Evolutionary conservation across 2,888 invertebrate genomes (phyloP).

Genomic region (Tenthredo notha): DNA sequence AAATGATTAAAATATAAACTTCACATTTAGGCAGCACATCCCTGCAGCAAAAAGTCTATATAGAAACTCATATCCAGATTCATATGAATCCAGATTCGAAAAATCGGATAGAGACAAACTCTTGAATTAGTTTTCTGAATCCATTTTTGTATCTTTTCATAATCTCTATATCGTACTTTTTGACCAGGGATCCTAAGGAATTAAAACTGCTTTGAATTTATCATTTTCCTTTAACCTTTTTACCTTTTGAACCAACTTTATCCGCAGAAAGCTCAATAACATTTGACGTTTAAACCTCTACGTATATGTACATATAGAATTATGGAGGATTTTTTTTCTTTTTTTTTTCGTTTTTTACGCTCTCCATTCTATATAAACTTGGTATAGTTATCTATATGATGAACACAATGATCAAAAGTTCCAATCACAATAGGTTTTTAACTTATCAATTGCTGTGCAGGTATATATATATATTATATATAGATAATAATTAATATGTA

Average conservation of each 20-base stretch:
- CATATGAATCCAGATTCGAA: neutral
- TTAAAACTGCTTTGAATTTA: constrained; percentile 1
- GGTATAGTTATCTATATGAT: constrained; percentile 62
- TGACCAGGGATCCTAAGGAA: constrained; percentile 12
- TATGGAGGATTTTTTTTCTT: constrained; percentile 31
- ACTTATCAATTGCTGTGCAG: constrained; percentile 51
- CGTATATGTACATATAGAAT: constrained; percentile 46
- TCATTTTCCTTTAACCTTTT: neutral
- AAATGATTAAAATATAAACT: constrained; percentile 22
- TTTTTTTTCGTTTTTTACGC: neutral
- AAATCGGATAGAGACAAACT: neutral
- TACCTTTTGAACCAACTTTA: constrained; percentile 11
- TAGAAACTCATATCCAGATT: neutral
- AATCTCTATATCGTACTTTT: neutral
- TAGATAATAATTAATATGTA: neutral
- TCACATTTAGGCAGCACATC: neutral
- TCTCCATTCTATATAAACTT: constrained; percentile 48
- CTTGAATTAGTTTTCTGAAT: neutral
- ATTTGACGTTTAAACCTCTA: constrained; percentile 40
- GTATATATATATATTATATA: constrained; percentile 16
- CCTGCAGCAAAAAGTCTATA: neutral
- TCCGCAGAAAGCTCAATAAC: constrained; percentile 23
- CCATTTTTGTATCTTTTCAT: neutral
- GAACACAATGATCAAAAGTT: constrained; percentile 74
- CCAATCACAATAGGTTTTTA: constrained; percentile 70